Conservation (phyloP, 2,888 invertebrate species). For the Sisyra terminalis region DNA sequence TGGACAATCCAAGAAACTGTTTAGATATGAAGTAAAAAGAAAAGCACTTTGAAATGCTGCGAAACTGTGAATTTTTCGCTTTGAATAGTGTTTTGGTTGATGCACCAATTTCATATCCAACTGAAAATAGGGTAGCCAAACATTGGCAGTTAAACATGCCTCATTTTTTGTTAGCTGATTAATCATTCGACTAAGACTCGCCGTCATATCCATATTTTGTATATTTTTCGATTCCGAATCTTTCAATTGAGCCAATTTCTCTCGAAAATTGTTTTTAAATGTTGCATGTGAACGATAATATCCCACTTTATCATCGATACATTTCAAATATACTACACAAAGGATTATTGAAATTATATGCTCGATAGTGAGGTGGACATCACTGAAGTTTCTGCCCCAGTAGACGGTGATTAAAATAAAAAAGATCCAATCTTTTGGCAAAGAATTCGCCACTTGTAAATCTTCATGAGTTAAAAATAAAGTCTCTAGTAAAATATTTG, state of each 20-base stretch:
- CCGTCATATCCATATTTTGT: constrained; percentile 16
- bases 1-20: constrained; percentile 43
- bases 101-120: constrained; percentile 34
- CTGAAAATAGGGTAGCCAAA: constrained; percentile 39
- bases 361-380: constrained; percentile 23
- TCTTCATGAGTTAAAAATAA: constrained; percentile 28
- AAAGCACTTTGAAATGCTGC: constrained; percentile 50
- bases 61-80: constrained; percentile 39
- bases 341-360: constrained; percentile 41
- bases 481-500: constrained; percentile 29
- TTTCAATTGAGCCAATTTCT: constrained; percentile 23
- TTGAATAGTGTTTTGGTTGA: constrained; percentile 37
- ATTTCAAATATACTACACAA: constrained; percentile 36
- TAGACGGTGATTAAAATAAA: constrained; percentile 39
- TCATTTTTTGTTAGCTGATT: constrained; percentile 36
- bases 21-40: constrained; percentile 40
- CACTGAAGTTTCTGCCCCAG: constrained; percentile 32
- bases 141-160: constrained; percentile 37
- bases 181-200: constrained; percentile 27
- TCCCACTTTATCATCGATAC: constrained; percentile 39
- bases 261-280: constrained; percentile 31
- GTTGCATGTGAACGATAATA: constrained; percentile 30
- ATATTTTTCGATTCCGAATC: constrained; percentile 10
- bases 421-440: constrained; percentile 41
- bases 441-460: constrained; percentile 23